Percentiles rank a stretch among this genome's conserved stretches.
These are phyloP conservation scores for Thamnophis sirtalis DNA, from an alignment of 2,113 vertebrate genomes.

Conservation along the genomic window DNA sequence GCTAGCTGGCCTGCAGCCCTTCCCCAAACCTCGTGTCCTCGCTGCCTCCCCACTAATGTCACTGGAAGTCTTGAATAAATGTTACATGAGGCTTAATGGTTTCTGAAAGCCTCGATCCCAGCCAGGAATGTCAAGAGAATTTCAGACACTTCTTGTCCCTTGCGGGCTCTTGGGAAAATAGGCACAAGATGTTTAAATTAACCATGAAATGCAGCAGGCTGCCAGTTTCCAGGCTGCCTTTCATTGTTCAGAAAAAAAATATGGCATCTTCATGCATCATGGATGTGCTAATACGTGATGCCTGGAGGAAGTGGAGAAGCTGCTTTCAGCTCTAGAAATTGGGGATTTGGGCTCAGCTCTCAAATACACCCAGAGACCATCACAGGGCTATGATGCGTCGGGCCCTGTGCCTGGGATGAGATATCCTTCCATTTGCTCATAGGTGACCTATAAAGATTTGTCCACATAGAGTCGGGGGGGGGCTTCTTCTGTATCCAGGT, in stretches of 20 bases:
- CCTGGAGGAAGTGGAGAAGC: background rate
- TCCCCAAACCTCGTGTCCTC: background rate
- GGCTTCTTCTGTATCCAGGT: background rate
- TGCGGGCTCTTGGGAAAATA: background rate
- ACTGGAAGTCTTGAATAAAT: background rate
- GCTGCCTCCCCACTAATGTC: background rate
- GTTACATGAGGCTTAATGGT: background rate
- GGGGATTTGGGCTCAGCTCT: background rate
- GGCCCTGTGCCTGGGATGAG: background rate
- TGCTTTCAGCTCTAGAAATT: background rate
- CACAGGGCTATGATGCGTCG: background rate
- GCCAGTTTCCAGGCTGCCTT: rapidly evolving
- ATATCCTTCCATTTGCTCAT: background rate
- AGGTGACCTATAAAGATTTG: background rate
- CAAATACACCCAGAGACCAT: background rate
- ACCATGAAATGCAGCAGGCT: constrained; percentile 11
- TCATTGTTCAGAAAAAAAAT: background rate
- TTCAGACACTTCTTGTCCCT: background rate
- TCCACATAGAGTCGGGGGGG: no score
- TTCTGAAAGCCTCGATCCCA: constrained; percentile 7
- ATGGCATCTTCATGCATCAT: background rate
- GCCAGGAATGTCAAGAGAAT: constrained; percentile 9
- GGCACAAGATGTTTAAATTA: constrained; percentile 33
- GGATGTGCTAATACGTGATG: background rate
- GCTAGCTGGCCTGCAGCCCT: background rate